phyloP scores from a whole-genome alignment of 2,888 invertebrate species.

The Papilio protenor region DNA sequence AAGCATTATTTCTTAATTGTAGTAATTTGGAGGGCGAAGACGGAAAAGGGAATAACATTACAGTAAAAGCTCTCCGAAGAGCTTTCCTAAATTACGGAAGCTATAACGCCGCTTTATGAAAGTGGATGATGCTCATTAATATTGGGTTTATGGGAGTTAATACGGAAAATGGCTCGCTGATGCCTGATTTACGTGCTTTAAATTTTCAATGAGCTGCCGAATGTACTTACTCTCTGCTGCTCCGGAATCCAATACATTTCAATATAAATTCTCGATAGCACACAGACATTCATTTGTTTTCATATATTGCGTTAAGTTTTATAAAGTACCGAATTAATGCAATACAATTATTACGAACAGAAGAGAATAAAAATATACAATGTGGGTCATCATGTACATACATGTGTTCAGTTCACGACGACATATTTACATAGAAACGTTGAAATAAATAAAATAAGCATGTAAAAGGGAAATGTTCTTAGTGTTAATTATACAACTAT shows the following conservation, averaged over 20 bases:
- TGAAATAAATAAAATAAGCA: neutral
- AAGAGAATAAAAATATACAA: neutral
- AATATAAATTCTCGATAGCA: neutral
- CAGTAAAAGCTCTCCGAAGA: slow-evolving; percentile 29
- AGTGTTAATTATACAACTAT: neutral
- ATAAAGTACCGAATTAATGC: neutral
- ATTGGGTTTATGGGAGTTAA: slow-evolving; percentile 39
- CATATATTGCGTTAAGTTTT: neutral
- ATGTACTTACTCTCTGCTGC: neutral
- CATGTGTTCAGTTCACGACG: neutral
- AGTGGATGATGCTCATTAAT: slow-evolving; percentile 39
- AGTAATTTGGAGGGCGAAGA: slow-evolving; percentile 17
- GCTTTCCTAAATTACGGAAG: slow-evolving; percentile 36
- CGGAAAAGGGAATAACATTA: slow-evolving; percentile 30
- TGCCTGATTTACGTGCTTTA: slow-evolving; percentile 39
- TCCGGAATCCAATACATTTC: neutral
- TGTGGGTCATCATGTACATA: too few relatives aligned
- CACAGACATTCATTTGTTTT: neutral
- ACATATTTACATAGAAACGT: neutral
- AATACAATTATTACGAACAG: neutral
- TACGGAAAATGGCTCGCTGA: slow-evolving; percentile 35
- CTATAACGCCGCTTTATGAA: slow-evolving; percentile 38
- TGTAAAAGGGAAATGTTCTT: neutral
- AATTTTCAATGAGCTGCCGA: slow-evolving; percentile 32
- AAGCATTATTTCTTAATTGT: slow-evolving; percentile 30